Base-by-base conservation (phyloP, 2,888 invertebrate genomes). In the Pardosa pseudoannulata region DNA sequence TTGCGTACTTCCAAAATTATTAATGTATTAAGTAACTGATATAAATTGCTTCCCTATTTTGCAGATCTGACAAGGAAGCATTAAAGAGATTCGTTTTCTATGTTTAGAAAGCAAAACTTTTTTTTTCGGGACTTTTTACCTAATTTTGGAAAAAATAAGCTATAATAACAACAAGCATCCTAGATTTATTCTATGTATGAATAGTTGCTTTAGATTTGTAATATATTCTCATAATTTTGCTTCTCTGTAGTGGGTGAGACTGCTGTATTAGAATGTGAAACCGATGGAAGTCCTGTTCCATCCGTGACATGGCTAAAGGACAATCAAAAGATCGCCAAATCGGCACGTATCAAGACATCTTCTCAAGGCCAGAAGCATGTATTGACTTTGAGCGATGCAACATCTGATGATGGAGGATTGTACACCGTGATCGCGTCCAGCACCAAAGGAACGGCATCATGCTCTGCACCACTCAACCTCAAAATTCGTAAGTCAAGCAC, bases 401-500 rank as follows among this genome's bases (percentile, higher is more conserved):
- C 92, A 19, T 93, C 95, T 90, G 94, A 94, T 32, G 98, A 98
- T 92, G 94, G 95, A n/a, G 98, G 97, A 71, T 94, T 96, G 62
- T 99, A 98, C 92, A 96, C 96, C 0, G 96, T 96, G 64, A 94
- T 96, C 88, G 97, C 97, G 31, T 94, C 95, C 87, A 96, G 96
- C 91, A 93, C 93, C 32, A 94, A 94, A 82, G 96, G 97, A 88
- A 93, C 95, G 71, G 85, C 83, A 0, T 95, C 95, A 87, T 96
- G 96, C 91, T 96, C 97, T 50, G 96, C 97, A 83, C 96, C 96
- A 92, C 94, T 97, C 90, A 94, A 96, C 89, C 96, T 97, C 89
- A 81, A 88, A 46, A 64, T 80, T 0, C 78, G 89, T 89, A 70
- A 82, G 79, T 56, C n/a, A 16, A 5, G 6, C 11, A 36, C 36